Conservation (phyloP, 2,113 vertebrate species). For the Ranitomeya variabilis region DNA sequence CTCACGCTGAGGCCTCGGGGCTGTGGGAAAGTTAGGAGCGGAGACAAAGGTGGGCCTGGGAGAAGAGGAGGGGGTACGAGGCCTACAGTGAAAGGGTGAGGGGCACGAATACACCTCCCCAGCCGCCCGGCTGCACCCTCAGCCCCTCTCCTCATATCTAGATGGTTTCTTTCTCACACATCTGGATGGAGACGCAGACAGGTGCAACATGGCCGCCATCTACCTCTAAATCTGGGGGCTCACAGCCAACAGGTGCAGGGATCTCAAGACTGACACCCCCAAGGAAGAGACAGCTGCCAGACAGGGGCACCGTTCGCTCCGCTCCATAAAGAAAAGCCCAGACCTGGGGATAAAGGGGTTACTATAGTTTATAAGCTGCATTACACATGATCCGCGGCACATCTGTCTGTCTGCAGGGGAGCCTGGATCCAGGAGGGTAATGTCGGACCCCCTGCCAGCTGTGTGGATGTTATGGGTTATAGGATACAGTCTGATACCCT, state of each 20-base stretch:
- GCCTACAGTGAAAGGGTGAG: constrained; percentile 13
- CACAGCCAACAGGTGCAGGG: constrained; percentile 21
- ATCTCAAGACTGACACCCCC: background rate
- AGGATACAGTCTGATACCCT: constrained; percentile 13
- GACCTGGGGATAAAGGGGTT: constrained; percentile 13
- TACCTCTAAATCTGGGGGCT: background rate
- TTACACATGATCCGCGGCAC: constrained; percentile 10
- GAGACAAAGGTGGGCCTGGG: constrained; percentile 18
- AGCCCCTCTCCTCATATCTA: background rate
- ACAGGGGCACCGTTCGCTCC: background rate
- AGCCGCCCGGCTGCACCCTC: background rate
- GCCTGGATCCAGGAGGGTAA: constrained; percentile 13
- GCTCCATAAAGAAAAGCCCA: background rate
- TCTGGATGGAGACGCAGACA: constrained; percentile 18
- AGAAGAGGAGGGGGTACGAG: constrained; percentile 21
- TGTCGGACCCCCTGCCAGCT: constrained; percentile 44
- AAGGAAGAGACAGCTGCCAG: background rate
- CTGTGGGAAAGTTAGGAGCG: constrained; percentile 64
- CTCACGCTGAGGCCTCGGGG: background rate
- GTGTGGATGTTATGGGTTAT: constrained; percentile 29
- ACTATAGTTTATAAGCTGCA: background rate
- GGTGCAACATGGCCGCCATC: constrained; percentile 11
- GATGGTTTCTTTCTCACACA: background rate
- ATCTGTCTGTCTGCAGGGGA: constrained; percentile 46
- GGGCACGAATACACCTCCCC: background rate